Percentiles rank a stretch among this genome's conserved stretches.
These are phyloP conservation scores for Scalopus aquaticus DNA, from an alignment of 2,113 vertebrate species.

Conservation along the genomic window DNA sequence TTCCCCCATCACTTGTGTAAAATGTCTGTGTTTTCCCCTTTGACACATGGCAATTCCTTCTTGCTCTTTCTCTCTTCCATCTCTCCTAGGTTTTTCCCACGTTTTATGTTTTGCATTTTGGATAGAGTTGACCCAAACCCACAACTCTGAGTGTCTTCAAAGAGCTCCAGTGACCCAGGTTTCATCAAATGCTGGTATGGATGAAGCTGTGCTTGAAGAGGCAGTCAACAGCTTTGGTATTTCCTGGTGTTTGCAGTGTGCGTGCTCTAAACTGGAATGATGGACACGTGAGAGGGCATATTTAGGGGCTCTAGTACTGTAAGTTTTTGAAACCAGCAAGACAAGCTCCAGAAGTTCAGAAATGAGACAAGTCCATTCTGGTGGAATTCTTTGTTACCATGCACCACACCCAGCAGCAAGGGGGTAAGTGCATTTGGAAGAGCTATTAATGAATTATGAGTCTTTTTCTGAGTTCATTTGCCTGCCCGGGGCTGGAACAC, in stretches of 20 bases:
- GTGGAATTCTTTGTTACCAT: not conserved
- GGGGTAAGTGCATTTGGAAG: not conserved
- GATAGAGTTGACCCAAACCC: not conserved
- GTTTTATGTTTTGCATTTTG: not conserved
- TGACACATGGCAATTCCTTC: not conserved
- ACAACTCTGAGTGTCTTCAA: not conserved
- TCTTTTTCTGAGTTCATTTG: not conserved
- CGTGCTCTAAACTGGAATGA: not conserved
- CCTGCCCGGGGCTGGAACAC: not conserved
- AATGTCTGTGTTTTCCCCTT: not conserved
- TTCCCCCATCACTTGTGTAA: not conserved
- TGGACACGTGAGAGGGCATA: not conserved
- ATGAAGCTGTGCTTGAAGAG: not conserved
- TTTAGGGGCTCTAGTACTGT: not conserved
- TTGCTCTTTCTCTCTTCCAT: not conserved
- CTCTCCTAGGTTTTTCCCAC: not conserved
- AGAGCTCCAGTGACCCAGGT: not conserved
- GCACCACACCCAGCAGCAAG: not conserved
- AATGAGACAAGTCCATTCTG: not conserved
- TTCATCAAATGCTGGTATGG: not conserved
- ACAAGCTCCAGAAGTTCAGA: not conserved
- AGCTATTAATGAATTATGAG: not conserved
- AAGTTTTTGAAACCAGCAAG: not conserved
- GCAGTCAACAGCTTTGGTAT: not conserved
- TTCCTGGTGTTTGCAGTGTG: not conserved